phyloP scores from a whole-genome alignment of 2,888 invertebrate species.

The Chloroclysta siterata region DNA sequence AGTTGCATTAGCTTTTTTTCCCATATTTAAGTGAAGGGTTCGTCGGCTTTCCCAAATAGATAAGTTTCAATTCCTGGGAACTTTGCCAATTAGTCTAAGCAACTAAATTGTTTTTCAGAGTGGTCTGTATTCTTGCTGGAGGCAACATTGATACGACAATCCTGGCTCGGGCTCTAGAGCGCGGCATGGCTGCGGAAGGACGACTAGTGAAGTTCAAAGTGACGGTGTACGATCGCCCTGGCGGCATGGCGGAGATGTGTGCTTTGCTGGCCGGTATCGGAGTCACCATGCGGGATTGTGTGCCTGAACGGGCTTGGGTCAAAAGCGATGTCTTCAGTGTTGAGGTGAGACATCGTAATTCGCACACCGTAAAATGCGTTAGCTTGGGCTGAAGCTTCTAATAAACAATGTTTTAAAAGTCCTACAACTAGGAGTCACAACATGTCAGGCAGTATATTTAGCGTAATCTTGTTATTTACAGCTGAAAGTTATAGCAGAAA shows the following conservation, averaged over 20 bases:
- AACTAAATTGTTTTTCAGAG: constrained; percentile 78
- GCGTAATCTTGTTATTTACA: constrained; percentile 59
- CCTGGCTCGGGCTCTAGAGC: constrained; percentile 93
- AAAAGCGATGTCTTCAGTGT: constrained; percentile 91
- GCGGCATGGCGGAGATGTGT: constrained; percentile 94
- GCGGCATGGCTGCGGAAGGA: constrained; percentile 96
- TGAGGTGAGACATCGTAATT: constrained; percentile 54
- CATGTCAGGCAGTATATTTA: background rate
- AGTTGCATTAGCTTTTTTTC: too few relatives aligned
- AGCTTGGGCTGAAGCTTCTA: too few relatives aligned
- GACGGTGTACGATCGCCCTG: constrained; percentile 92
- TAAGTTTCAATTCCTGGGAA: too few relatives aligned
- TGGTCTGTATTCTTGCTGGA: constrained; percentile 91
- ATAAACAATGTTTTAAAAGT: too few relatives aligned
- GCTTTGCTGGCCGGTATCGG: constrained; percentile 89
- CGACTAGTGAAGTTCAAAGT: constrained; percentile 85
- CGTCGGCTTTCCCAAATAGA: background rate
- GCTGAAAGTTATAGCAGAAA: constrained; percentile 95
- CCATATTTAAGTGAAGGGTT: too few relatives aligned
- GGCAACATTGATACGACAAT: constrained; percentile 97
- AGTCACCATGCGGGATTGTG: constrained; percentile 95
- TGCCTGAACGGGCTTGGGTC: constrained; percentile 97
- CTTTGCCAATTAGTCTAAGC: too few relatives aligned
- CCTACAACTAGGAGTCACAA: too few relatives aligned
- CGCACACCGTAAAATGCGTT: background rate